Evolutionary conservation across 2,797 vertebrate species (phyloP), one percentile per base, ranked within the genome.

Genomic region (Antennarius maculatus): DNA sequence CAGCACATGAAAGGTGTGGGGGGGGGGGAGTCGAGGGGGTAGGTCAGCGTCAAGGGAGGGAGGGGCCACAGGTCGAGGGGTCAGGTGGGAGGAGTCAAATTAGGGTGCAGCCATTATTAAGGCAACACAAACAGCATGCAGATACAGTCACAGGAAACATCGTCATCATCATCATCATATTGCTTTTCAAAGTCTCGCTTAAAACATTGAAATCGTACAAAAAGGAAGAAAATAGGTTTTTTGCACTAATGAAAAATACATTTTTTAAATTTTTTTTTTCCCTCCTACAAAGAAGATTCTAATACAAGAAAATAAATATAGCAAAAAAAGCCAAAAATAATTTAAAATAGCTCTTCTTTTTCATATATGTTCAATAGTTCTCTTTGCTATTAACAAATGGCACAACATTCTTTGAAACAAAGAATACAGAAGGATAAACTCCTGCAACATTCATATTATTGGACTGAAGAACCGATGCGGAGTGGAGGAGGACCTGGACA

Each of bases 221-320:
- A 98, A 96, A 95, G 95, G 90, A 90, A 93, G 95, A 96, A 97
- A 97, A 97, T 97, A 96, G 95, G 93, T 96, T 95, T 97, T 96
- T 95, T 94, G 96, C 96, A 95, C 96, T 96, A 97, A 97, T 98
- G 95, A 97, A 99, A 98, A 99, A 98, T 98, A 98, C 95, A 95
- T 94, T 95, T 96, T 90, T 91, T 69, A 90, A 93, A 23, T 34
- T 94, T 92, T 95, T 39, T 39, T 91, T 78, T 91, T 77, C 87
- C 95, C 95, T 94, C 96, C 97, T 98, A 98, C 96, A 97, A 98
- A 98, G 96, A 96, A 97, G 96, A 97, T 95, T 96, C 96, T 97
- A 98, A 98, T 98, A 98, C 96, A 97, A 97, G 96, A 98, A 98
- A 99, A 98, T 98, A 99, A 98, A 98, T 98, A 98, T 97, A 94